Evolutionary conservation across 2,113 vertebrate genomes (phyloP).

Genomic region (Zosterops lateralis): DNA sequence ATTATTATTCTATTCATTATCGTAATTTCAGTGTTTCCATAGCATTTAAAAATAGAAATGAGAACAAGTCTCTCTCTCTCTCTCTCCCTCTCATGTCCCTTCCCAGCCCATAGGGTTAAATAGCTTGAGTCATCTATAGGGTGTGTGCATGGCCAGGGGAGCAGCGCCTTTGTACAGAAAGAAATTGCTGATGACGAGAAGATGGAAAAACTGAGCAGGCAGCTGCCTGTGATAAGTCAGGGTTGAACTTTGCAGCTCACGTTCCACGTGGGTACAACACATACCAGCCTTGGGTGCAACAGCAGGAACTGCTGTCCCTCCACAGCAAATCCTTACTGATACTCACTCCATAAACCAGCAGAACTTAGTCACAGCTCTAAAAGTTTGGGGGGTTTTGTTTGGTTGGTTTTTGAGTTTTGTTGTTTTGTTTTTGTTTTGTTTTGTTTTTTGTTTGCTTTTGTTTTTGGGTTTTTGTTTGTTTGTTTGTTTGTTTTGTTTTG

Average conservation of each 20-base stretch:
- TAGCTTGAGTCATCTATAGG: slow-evolving; percentile 41
- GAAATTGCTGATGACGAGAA: background rate
- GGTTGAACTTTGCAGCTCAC: background rate
- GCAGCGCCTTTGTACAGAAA: background rate
- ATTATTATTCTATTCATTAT: background rate
- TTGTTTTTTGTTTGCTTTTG: too few relatives aligned
- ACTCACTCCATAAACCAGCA: background rate
- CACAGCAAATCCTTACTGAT: background rate
- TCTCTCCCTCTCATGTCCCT: background rate
- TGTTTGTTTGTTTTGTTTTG: too few relatives aligned
- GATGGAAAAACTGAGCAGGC: background rate
- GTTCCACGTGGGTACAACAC: background rate
- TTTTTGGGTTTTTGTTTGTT: too few relatives aligned
- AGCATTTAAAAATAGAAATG: slow-evolving; percentile 7
- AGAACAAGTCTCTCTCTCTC: background rate
- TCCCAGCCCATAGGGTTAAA: slow-evolving; percentile 45
- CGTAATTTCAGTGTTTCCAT: background rate
- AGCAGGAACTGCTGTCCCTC: background rate
- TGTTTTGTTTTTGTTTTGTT: too few relatives aligned
- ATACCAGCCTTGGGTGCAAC: background rate
- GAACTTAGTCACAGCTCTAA: background rate
- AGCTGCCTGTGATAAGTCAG: background rate
- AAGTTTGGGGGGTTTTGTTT: background rate
- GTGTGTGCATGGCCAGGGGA: background rate
- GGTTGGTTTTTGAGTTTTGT: background rate